A percentile compares a stretch with the other conserved stretches of the same genome.
Conservation (phyloP, 2,797 vertebrate species). For the Anisognathus igniventris region DNA sequence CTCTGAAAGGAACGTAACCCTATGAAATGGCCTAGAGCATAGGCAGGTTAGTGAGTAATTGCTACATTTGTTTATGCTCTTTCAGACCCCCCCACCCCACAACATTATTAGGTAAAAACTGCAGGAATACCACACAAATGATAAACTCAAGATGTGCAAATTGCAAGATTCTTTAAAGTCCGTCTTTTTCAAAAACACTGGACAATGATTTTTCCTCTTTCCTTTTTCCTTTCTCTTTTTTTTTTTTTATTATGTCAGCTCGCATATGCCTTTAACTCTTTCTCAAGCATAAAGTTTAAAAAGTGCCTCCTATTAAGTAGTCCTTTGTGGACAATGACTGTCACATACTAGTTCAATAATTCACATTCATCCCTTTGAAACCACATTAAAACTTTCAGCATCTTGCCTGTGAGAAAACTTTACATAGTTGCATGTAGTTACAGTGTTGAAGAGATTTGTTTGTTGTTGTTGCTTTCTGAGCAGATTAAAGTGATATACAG, state of each 20-base stretch:
- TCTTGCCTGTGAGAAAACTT: conserved; percentile 75
- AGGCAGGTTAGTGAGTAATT: conserved; percentile 88
- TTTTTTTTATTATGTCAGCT: conserved; percentile 74
- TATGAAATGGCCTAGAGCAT: conserved; percentile 74
- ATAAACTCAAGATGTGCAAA: conserved; percentile 98
- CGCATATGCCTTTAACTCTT: conserved; percentile 74
- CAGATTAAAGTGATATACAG: conserved; percentile 88
- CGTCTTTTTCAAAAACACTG: conserved; percentile 90
- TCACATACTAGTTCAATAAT: conserved; percentile 77
- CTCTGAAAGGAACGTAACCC: conserved; percentile 75
- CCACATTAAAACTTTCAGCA: conserved; percentile 78
- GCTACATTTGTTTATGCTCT: conserved; percentile 87
- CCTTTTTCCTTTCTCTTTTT: conserved; percentile 70
- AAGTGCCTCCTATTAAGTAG: conserved; percentile 82
- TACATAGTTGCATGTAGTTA: conserved; percentile 80
- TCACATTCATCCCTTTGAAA: conserved; percentile 86
- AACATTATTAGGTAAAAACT: conserved; percentile 83
- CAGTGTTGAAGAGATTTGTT: conserved; percentile 83
- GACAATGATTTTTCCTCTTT: conserved; percentile 80
- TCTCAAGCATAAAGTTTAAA: conserved; percentile 79
- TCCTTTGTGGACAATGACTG: conserved; percentile 76
- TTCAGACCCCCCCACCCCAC: conserved; percentile 77
- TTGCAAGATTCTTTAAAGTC: conserved; percentile 97
- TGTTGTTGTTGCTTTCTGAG: conserved; percentile 66
- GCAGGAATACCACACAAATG: conserved; percentile 81